Conservation (phyloP, 2,113 vertebrate genomes). For the Felis catus region DNA sequence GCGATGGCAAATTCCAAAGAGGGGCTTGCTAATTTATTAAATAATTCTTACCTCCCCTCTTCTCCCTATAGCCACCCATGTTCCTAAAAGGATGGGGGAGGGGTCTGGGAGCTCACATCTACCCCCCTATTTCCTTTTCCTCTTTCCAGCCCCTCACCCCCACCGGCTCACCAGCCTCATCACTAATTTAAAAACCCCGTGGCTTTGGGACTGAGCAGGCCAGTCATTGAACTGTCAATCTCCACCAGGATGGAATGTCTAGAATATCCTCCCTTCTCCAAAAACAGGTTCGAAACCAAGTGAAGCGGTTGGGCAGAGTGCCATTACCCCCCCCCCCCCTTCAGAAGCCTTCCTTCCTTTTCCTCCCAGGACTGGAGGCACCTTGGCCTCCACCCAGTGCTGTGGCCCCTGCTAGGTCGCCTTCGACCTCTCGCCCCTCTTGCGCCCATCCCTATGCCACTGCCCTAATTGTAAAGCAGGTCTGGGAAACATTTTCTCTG, state of each 20-base stretch:
- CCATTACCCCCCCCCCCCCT: not conserved
- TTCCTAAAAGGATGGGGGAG: not conserved
- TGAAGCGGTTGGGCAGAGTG: not conserved
- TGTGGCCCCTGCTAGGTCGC: accelerated
- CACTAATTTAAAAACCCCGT: slow-evolving; percentile 62
- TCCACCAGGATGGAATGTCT: not conserved
- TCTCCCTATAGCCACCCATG: not conserved
- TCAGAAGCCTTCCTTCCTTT: not conserved
- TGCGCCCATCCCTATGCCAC: not conserved
- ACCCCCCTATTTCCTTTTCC: slow-evolving; percentile 21
- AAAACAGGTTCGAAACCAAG: not conserved
- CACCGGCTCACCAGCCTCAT: slow-evolving; percentile 45
- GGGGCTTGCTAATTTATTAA: not conserved
- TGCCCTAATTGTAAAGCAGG: slow-evolving; percentile 62
- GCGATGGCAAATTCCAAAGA: not conserved
- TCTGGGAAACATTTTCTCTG: slow-evolving; percentile 80
- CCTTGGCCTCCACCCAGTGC: not conserved
- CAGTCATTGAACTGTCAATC: slow-evolving; percentile 25
- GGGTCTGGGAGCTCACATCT: not conserved
- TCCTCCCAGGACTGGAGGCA: not conserved
- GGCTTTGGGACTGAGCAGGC: slow-evolving; percentile 53
- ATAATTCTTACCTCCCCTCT: not conserved
- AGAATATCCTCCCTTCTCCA: not conserved
- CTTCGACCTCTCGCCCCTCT: not conserved
- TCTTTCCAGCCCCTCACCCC: slow-evolving; percentile 26